A percentile compares a stretch with the other conserved stretches of the same genome.
Evolutionary conservation across 2,113 vertebrate species (phyloP).

Genomic region (Junco hyemalis): DNA sequence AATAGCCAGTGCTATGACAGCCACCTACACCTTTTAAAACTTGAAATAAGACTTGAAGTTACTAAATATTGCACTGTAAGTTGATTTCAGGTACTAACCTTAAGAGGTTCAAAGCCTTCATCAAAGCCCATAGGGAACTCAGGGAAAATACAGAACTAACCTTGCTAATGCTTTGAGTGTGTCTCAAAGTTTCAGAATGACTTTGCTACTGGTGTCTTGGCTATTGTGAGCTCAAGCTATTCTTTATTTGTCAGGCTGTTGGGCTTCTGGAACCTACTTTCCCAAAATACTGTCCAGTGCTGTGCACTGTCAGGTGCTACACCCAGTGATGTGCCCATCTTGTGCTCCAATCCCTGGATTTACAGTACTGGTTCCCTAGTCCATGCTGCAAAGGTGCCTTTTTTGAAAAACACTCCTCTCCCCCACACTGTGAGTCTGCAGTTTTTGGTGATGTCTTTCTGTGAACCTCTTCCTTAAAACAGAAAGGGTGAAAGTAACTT

Average conservation of each 20-base stretch:
- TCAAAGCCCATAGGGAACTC: not conserved
- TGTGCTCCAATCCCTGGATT: not conserved
- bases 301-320: not conserved
- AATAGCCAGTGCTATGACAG: not conserved
- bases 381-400: not conserved
- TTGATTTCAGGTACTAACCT: not conserved
- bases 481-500: not conserved
- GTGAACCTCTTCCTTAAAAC: not conserved
- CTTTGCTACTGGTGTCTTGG: not conserved
- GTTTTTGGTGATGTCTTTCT: not conserved
- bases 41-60: not conserved
- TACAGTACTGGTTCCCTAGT: fast-evolving
- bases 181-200: not conserved
- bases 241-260: not conserved
- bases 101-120: not conserved
- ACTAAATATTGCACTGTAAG: not conserved
- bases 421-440: not conserved
- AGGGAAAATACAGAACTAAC: not conserved
- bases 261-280: not conserved
- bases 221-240: not conserved
- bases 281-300: not conserved
- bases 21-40: not conserved
- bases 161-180: not conserved
- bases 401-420: not conserved
- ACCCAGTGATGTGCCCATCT: not conserved